These are phyloP conservation scores for Holothuria glaberrima DNA, from an alignment of 35 echinoderm and acorn worm species.

Conservation along the genomic window DNA sequence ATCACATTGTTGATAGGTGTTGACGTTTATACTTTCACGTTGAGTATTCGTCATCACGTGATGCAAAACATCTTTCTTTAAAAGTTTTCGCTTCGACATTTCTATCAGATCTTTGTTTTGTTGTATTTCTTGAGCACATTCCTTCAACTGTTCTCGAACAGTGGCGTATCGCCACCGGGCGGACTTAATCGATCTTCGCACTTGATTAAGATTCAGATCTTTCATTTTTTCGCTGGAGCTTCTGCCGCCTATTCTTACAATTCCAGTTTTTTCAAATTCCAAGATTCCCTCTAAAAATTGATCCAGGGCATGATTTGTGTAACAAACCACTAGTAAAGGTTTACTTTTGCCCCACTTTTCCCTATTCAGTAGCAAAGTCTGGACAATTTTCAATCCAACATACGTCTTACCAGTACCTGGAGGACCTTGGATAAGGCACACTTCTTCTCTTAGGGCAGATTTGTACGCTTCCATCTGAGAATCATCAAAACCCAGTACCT, in stretches of 20 bases:
- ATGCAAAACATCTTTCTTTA: conserved; percentile 23
- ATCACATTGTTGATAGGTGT: conserved; percentile 9
- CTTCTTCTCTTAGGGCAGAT: conserved; percentile 78
- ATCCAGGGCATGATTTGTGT: conserved; percentile 95
- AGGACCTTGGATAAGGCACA: conserved; percentile 92
- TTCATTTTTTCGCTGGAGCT: conserved; percentile 82
- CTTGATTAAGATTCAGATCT: conserved; percentile 69
- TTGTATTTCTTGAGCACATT: conserved; percentile 44
- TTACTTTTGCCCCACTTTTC: conserved; percentile 48
- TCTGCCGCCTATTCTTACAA: conserved; percentile 87
- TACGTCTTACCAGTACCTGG: conserved; percentile 98
- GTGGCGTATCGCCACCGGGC: not conserved
- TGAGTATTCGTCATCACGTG: conserved; percentile 52
- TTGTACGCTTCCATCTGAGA: conserved; percentile 73
- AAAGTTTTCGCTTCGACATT: conserved; percentile 12
- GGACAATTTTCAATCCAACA: conserved; percentile 89
- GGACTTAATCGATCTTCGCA: conserved; percentile 23
- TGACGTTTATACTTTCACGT: conserved; percentile 16
- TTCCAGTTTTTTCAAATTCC: conserved; percentile 59
- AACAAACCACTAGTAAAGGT: conserved; percentile 86
- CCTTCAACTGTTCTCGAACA: conserved; percentile 32
- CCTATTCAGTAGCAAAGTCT: conserved; percentile 74
- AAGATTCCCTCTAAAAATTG: conserved; percentile 94
- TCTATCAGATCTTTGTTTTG: conserved; percentile 38
- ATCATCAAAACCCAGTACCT: conserved; percentile 65